Evolutionary conservation across 2,888 invertebrate species (phyloP), one percentile per base, ranked within the genome.

Genomic region (Yponomeuta evonymella): DNA sequence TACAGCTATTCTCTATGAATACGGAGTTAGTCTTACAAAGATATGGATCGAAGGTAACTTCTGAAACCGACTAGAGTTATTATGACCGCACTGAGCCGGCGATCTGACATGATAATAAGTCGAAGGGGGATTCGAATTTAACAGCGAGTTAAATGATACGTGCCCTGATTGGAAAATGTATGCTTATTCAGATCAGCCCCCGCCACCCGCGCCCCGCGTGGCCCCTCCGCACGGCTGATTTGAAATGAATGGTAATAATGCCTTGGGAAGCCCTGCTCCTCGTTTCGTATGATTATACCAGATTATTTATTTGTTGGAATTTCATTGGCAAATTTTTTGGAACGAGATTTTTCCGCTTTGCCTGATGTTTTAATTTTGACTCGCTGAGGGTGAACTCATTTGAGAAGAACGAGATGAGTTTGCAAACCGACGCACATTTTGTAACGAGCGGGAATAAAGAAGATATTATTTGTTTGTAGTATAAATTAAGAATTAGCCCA

Each of bases 261-360:
- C 84, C 86, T 83, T 84, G 82, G 85, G 86, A 89, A 89, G 89
- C 90, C 88, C 84, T 86, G 88, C 88, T 86, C 88, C 87, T 89
- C 91, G 90, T 92, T 91, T 91, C 88, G 90, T 91, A 91, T 92
- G 90, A 92, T 92, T 91, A 92, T 91, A 91, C 90, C 89, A 88
- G 90, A 92, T 91, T 92, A 91, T 91, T 92, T 92, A 91, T 92
- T 92, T 91, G 92, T 89, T 85, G 87, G 90, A 89, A 89, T 89
- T 92, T 86, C 79, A 87, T 83, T 87, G 89, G 89, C 87, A 88
- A 91, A 92, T 92, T 91, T 91, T 89, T 90, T 84, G 90, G 90
- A 92, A 90, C 81, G 86, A 83, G 86, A 89, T 89, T 90, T 89
- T 90, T 89, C 89, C 88, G 86, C 87, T 89, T 88, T 90, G 90